Evolutionary conservation across 2,113 vertebrate species (phyloP).

Genomic region (Notarius quadriscutis): DNA sequence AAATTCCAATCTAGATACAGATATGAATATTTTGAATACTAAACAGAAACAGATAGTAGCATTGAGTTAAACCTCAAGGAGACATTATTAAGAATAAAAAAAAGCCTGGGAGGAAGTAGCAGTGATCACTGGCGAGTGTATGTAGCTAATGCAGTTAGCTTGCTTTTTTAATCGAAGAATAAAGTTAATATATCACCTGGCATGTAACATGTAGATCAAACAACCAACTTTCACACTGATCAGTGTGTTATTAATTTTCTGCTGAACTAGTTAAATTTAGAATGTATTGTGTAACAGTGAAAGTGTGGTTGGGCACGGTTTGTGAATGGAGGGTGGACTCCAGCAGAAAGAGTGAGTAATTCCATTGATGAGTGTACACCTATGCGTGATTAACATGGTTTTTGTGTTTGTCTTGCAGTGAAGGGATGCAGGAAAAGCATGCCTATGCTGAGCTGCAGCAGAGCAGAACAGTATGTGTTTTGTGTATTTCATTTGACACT

Average conservation of each 20-base stretch:
- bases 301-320: neutral
- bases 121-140: no score
- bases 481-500: neutral
- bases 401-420: slow-evolving; percentile 1
- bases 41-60: neutral
- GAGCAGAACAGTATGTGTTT: neutral
- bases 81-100: no score
- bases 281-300: neutral
- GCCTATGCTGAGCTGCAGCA: neutral
- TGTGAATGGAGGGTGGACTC: neutral
- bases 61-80: no score
- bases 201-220: neutral
- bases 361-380: neutral
- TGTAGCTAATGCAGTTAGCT: no score
- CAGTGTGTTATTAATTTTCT: neutral
- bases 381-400: neutral
- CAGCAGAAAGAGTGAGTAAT: neutral
- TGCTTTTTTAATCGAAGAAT: neutral
- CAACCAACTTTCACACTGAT: neutral
- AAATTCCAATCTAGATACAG: neutral
- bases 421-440: neutral
- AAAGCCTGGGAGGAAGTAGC: no score
- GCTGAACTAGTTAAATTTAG: neutral
- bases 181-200: neutral
- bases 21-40: neutral